Evolutionary conservation across 2,888 invertebrate genomes (phyloP).

Genomic region (Nipponacmea schrenckii): DNA sequence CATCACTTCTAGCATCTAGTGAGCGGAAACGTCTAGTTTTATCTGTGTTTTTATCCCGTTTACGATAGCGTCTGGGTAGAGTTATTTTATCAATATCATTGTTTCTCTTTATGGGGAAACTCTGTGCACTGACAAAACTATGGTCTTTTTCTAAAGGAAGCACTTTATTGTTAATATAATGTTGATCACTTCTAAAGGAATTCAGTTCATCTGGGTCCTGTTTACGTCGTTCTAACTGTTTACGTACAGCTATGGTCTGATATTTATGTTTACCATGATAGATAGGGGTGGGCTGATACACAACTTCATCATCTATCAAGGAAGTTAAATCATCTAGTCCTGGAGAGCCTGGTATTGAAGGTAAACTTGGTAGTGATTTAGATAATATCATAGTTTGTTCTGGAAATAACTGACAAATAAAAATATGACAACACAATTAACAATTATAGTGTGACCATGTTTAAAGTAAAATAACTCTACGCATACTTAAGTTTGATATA

Average conservation of each 20-base stretch:
- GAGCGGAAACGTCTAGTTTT: not conserved
- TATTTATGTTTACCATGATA: constrained; percentile 40
- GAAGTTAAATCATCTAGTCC: constrained; percentile 17
- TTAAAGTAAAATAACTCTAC: too few species aligned
- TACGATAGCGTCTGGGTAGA: not conserved
- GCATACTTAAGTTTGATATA: too few species aligned
- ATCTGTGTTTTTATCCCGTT: not conserved
- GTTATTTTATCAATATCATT: not conserved
- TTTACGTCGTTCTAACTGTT: constrained; percentile 33
- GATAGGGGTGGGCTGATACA: constrained; percentile 32
- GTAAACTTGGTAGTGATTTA: constrained; percentile 43
- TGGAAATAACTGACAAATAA: constrained; percentile 24
- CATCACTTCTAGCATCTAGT: constrained; percentile 5
- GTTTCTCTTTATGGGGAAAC: not conserved
- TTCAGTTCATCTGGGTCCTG: constrained; percentile 11
- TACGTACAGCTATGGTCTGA: constrained; percentile 46
- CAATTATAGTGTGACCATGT: too few species aligned
- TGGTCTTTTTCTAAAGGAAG: not conserved
- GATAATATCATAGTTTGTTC: constrained; percentile 36
- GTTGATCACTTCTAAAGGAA: not conserved
- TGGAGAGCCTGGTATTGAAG: constrained; percentile 34
- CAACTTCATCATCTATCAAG: not conserved
- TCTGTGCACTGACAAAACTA: not conserved
- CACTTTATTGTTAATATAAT: constrained; percentile 5
- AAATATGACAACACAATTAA: not conserved